Base-by-base conservation (phyloP, 2,113 vertebrate genomes). In the Sinocyclocheilus anophthalmus region DNA sequence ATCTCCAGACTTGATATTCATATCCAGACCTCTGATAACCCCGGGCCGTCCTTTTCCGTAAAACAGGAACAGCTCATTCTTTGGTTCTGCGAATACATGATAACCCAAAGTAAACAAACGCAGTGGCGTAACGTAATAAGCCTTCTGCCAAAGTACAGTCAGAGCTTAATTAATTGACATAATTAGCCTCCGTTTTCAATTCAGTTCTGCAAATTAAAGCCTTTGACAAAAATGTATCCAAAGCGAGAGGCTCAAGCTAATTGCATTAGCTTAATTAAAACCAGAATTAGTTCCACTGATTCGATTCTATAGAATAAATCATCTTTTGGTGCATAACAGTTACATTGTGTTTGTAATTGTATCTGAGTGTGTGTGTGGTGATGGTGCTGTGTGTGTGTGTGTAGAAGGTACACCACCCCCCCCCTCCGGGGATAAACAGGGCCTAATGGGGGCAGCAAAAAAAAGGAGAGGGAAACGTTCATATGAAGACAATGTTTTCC, bases 1-100 rank as follows among this genome's bases (percentile, higher is more conserved):
- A 65, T 96, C 95, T 63, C 93, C 93, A 18, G 96, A 93, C 93
- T 95, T 96, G 89, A 93, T 93, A 91, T 96, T 96, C 90, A 96
- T 83, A 85, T 96, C 96, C 95, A 97, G 95, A 69, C 95, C 96
- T 57, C 96, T 92, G 85, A 97, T 96, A 90, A 97, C 95, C 91
- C 96, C 96, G 16, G 96, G 96, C 42, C 96, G 94, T 78, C 96
- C 96, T 92, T 96, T 97, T 42, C 96, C 96, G 90, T 97, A 97
- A 93, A 97, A 96, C 55, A 97, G 95, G 91, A 97, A 97, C 88
- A 97, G 91, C 89, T 96, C 96, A 88, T 96, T 96, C 94, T 96
- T 96, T 10, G 95, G 95, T 93, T 95, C 96, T 97, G 94, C 85
- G 91, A 89, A 93, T 92, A 88, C 91, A 91, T 92, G 92, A 95